Evolutionary conservation across 2,888 invertebrate species (phyloP).

Genomic region (Bhutanitis thaidina): DNA sequence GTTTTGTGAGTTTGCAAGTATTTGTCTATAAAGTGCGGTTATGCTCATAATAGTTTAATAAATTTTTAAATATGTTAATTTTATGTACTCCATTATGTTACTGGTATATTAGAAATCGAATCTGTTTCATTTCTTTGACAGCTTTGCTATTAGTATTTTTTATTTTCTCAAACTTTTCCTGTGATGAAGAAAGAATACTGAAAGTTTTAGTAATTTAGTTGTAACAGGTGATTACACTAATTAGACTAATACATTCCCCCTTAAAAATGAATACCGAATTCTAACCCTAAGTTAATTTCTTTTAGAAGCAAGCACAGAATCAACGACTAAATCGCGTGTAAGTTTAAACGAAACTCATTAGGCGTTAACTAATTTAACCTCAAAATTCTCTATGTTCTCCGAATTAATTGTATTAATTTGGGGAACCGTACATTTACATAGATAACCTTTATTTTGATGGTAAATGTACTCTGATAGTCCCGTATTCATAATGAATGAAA

Average conservation of each 20-base stretch:
- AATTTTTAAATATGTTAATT: too few species aligned
- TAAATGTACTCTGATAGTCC: neutral
- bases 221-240: neutral
- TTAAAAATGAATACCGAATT: neutral
- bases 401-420: conserved; percentile 17
- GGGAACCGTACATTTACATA: conserved; percentile 17
- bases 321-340: conserved; percentile 21
- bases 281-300: neutral
- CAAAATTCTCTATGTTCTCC: conserved; percentile 17
- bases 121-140: too few species aligned
- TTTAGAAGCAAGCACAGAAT: conserved; percentile 1
- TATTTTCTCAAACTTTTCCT: too few species aligned
- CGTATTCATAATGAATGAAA: neutral
- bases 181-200: too few species aligned
- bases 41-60: too few species aligned
- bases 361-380: conserved; percentile 18
- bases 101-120: too few species aligned
- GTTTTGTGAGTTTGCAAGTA: too few species aligned
- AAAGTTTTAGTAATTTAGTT: too few species aligned
- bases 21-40: too few species aligned
- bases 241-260: neutral
- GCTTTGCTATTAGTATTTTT: too few species aligned
- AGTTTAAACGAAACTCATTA: conserved; percentile 19
- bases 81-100: too few species aligned
- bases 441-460: conserved; percentile 18